Percentiles rank a stretch among this genome's conserved stretches.
Conservation (phyloP, 2,888 invertebrate species). For the Acronicta leporina region DNA sequence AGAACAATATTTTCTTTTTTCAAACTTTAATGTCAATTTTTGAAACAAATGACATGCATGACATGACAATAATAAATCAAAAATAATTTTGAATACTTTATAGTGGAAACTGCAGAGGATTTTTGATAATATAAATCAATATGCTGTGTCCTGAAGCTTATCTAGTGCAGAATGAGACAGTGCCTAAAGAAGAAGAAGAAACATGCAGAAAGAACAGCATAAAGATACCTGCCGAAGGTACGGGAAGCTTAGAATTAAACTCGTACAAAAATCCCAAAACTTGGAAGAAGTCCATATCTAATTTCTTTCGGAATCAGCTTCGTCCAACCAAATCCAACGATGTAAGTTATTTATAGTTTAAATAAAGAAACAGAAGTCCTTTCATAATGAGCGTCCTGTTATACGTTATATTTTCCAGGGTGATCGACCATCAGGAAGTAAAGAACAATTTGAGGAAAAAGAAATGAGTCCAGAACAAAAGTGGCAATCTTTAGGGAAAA, state of each 20-base stretch:
- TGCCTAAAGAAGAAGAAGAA: conserved; percentile 70
- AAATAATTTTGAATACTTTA: conserved; percentile 70
- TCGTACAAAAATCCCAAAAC: conserved; percentile 79
- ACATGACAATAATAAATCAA: conserved; percentile 48
- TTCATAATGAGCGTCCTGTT: neutral
- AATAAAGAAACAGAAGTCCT: neutral
- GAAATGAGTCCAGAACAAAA: conserved; percentile 81
- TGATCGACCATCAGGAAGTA: conserved; percentile 76
- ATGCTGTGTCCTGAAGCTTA: conserved; percentile 83
- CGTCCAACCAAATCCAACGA: conserved; percentile 84
- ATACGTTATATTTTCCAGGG: conserved; percentile 69
- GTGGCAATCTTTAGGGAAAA: conserved; percentile 86
- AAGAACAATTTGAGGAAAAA: conserved; percentile 77
- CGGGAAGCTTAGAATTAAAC: conserved; percentile 72
- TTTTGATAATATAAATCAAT: conserved; percentile 62
- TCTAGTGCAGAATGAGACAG: conserved; percentile 68
- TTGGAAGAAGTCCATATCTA: conserved; percentile 84
- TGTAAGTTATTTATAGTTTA: conserved; percentile 63
- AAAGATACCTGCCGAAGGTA: conserved; percentile 71
- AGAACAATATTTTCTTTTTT: conserved; percentile 42
- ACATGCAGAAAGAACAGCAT: conserved; percentile 67
- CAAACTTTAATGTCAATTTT: conserved; percentile 32
- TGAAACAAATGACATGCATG: conserved; percentile 54
- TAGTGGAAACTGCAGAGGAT: conserved; percentile 61
- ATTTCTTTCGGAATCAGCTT: conserved; percentile 82